A percentile compares a stretch with the other conserved stretches of the same genome.
Evolutionary conservation across 2,113 vertebrate species (phyloP).

Genomic region (Emydura subglobosa): DNA sequence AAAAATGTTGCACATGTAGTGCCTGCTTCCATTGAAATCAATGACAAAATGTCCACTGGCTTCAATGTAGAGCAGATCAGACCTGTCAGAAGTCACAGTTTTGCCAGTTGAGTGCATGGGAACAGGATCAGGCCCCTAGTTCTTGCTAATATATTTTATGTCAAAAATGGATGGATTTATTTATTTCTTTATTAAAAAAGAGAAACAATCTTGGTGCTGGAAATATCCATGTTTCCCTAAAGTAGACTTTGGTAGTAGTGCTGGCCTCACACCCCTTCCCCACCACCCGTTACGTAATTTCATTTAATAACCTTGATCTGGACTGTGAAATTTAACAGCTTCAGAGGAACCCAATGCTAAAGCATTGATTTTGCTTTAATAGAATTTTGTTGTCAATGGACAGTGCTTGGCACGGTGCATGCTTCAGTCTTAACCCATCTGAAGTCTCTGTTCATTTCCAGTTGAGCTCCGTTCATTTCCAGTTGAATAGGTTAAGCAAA

Average conservation of each 20-base stretch:
- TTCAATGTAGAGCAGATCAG: rapidly evolving
- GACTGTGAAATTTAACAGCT: constrained; percentile 68
- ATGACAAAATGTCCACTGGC: rapidly evolving
- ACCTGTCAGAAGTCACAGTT: rapidly evolving
- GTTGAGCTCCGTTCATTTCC: constrained; percentile 85
- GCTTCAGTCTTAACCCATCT: constrained; percentile 80
- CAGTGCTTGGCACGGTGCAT: constrained; percentile 62
- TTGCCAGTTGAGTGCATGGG: rapidly evolving
- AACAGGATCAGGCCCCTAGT: not conserved
- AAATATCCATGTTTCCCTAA: rapidly evolving
- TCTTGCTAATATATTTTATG: not conserved
- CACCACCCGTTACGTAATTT: constrained; percentile 38
- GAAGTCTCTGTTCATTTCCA: constrained; percentile 80
- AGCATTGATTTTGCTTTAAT: constrained; percentile 78
- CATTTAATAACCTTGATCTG: constrained; percentile 50
- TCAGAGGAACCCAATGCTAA: constrained; percentile 71
- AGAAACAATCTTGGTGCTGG: not conserved
- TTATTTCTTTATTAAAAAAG: not conserved
- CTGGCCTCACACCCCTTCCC: not conserved
- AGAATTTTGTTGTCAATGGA: constrained; percentile 78
- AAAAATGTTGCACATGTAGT: not conserved
- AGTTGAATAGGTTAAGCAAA: constrained; percentile 89
- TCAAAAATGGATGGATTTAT: constrained; percentile 39
- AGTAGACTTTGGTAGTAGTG: rapidly evolving
- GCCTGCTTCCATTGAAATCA: rapidly evolving